A percentile compares a stretch with the other conserved stretches of the same genome.
Evolutionary conservation across 2,888 invertebrate species (phyloP).

Genomic region (Pristionchus arcanus): DNA sequence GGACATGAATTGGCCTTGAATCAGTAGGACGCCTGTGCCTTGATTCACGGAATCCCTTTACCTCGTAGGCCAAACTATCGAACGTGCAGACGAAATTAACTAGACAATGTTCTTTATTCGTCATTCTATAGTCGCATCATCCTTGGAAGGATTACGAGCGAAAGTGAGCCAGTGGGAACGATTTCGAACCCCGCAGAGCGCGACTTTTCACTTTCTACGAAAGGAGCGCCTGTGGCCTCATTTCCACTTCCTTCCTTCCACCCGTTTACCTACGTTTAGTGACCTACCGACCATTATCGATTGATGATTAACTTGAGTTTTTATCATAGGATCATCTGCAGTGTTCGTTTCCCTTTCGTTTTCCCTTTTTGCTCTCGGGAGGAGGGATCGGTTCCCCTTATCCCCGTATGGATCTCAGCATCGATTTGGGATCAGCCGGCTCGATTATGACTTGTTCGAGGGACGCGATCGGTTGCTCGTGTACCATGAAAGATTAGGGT

Average conservation of each 20-base stretch:
- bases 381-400: neutral
- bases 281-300: slow-evolving; percentile 4
- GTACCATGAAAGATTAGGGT: neutral
- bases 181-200: neutral
- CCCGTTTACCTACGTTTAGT: neutral
- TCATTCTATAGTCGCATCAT: neutral
- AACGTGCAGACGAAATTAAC: neutral
- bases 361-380: neutral
- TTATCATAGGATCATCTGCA: neutral
- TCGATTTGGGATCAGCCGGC: slow-evolving; percentile 32
- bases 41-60: no score
- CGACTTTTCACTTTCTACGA: slow-evolving; percentile 17
- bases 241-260: neutral
- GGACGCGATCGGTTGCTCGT: neutral
- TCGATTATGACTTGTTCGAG: slow-evolving; percentile 45
- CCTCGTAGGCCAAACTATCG: neutral
- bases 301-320: neutral
- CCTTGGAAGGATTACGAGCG: neutral
- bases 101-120: neutral
- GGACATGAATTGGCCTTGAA: no score
- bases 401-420: neutral
- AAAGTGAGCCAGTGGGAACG: neutral
- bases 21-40: no score
- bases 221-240: slow-evolving; percentile 23
- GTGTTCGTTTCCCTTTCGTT: neutral